Conservation (phyloP, 2,797 vertebrate species). For the Coranthus polyacanthus region DNA sequence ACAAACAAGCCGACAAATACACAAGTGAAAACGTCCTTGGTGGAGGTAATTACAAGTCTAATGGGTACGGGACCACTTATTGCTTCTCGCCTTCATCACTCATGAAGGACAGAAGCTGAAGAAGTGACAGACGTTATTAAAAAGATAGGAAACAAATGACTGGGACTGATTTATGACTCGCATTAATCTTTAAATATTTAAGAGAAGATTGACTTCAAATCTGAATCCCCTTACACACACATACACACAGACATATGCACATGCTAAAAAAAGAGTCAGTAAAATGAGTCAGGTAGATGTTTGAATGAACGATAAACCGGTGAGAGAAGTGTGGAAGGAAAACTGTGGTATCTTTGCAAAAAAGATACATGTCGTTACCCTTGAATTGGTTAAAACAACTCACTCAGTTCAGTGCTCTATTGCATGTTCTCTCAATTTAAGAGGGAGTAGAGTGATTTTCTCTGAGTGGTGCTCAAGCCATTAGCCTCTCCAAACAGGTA, state of each 20-base stretch:
- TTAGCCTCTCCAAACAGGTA: slow-evolving; percentile 26
- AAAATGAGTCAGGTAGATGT: no score
- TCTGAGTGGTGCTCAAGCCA: slow-evolving; percentile 28
- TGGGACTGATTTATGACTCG: background rate
- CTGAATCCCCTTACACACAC: background rate
- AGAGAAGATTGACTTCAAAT: background rate
- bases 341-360: no score
- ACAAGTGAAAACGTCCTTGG: no score
- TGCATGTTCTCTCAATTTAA: slow-evolving; percentile 14
- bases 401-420: background rate
- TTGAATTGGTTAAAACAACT: slow-evolving; percentile 7
- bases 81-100: slow-evolving; percentile 37
- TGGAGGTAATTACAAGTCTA: slow-evolving; percentile 23
- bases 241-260: no score
- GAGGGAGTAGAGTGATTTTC: slow-evolving; percentile 15
- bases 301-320: no score
- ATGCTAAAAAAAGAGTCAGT: no score
- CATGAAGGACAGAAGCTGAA: slow-evolving; percentile 30
- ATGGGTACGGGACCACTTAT: slow-evolving; percentile 37
- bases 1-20: no score
- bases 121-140: background rate
- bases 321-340: background rate
- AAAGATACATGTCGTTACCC: no score
- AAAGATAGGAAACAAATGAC: slow-evolving; percentile 8
- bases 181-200: slow-evolving; percentile 1